Percentiles rank a stretch among this genome's conserved stretches.
Evolutionary conservation across 2,797 vertebrate genomes (phyloP).

Genomic region (Etheostoma perlongum): DNA sequence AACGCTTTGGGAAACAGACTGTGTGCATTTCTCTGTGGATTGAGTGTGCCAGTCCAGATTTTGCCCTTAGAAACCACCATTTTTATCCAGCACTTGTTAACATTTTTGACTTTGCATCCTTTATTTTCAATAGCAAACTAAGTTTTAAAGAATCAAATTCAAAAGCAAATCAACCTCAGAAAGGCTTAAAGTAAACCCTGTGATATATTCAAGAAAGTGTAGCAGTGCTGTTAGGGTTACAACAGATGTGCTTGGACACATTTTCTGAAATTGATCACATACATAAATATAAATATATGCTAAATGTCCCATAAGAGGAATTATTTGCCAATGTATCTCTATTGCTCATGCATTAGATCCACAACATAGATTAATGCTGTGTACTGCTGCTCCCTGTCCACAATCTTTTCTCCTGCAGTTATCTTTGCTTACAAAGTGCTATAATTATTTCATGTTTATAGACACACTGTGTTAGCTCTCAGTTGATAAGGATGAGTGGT

Average conservation of each 20-base stretch:
- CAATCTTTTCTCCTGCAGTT: background rate
- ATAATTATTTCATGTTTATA: slow-evolving; percentile 25
- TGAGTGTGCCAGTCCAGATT: background rate
- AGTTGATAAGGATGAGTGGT: slow-evolving; percentile 20
- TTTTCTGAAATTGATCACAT: slow-evolving; percentile 13
- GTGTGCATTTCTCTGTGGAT: no score
- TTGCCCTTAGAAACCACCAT: background rate
- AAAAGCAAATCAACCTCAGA: slow-evolving; percentile 16
- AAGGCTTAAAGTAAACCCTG: background rate
- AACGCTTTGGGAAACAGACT: no score
- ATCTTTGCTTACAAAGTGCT: slow-evolving; percentile 16
- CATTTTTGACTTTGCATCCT: background rate
- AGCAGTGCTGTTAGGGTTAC: background rate
- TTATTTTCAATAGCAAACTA: background rate
- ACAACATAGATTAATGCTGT: slow-evolving; percentile 16
- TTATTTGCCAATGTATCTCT: slow-evolving; percentile 7
- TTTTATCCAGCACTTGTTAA: slow-evolving; percentile 1
- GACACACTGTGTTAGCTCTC: slow-evolving; percentile 16
- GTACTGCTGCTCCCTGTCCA: slow-evolving; percentile 9
- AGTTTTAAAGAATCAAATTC: slow-evolving; percentile 1
- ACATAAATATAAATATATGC: background rate
- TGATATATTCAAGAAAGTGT: slow-evolving; percentile 14
- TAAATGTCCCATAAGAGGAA: slow-evolving; percentile 13
- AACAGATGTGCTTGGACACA: background rate
- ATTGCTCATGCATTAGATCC: slow-evolving; percentile 16